Conservation (phyloP, 2,113 vertebrate species). For the Gnathonemus echidnorhynchus region DNA sequence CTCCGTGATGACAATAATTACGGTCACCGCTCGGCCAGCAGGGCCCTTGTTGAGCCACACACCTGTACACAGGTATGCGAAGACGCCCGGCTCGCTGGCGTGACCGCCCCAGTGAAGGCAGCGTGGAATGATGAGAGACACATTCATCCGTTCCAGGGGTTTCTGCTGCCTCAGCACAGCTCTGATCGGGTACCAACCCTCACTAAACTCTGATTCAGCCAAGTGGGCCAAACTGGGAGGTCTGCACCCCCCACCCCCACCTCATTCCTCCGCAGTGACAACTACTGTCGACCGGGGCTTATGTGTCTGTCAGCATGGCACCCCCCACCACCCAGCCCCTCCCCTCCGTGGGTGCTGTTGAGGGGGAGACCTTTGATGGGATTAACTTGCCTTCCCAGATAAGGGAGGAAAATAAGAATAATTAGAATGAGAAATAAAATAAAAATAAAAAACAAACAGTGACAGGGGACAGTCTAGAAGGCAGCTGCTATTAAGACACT, state of each 20-base stretch:
- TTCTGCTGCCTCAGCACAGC: neutral
- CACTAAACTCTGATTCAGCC: neutral
- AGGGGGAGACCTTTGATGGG: slow-evolving; percentile 1
- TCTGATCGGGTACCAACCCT: neutral
- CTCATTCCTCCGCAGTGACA: neutral
- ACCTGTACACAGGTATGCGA: slow-evolving; percentile 46
- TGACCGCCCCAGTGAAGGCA: neutral
- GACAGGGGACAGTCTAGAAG: neutral
- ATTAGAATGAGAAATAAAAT: neutral
- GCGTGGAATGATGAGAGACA: neutral
- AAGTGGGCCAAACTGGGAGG: neutral
- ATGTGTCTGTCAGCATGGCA: neutral
- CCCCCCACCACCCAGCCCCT: neutral
- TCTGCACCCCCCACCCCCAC: too few relatives aligned
- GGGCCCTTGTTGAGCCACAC: slow-evolving; percentile 39
- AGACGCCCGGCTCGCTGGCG: slow-evolving; percentile 22
- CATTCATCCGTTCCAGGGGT: neutral
- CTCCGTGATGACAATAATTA: slow-evolving; percentile 56
- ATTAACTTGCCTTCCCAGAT: neutral
- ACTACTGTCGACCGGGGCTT: neutral
- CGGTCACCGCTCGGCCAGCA: slow-evolving; percentile 43
- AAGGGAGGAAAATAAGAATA: neutral
- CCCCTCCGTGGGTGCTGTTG: neutral
- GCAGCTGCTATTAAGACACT: neutral
- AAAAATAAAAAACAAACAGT: neutral